Evolutionary conservation across 1,140 invertebrate genomes (phyloP).

Genomic region (Spodoptera frugiperda): DNA sequence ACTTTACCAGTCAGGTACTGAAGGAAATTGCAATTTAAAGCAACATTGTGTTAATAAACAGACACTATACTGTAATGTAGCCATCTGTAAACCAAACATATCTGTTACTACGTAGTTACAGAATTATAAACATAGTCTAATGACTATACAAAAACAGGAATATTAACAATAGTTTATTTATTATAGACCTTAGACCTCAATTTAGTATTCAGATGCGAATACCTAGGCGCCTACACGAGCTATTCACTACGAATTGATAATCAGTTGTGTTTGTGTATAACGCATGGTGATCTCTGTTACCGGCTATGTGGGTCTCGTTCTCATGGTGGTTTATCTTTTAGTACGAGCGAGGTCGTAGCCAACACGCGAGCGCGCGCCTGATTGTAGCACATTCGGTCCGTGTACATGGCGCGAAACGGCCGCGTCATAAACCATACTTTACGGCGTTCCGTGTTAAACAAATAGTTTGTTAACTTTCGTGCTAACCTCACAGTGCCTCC

Average conservation of each 20-base stretch:
- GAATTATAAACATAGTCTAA: no score
- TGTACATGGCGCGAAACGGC: slow-evolving; percentile 64
- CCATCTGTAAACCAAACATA: no score
- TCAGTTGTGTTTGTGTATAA: slow-evolving; percentile 23
- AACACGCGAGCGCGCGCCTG: slow-evolving; percentile 48
- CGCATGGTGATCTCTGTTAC: not conserved
- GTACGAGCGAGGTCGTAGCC: slow-evolving; percentile 51
- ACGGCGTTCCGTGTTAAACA: slow-evolving; percentile 54
- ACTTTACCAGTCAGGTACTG: no score
- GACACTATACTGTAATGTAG: no score
- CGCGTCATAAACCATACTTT: slow-evolving; percentile 56
- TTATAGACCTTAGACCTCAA: not conserved
- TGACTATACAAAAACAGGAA: no score
- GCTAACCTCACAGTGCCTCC: slow-evolving; percentile 51
- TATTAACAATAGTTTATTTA: no score
- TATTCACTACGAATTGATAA: slow-evolving; percentile 13
- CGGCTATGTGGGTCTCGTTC: slow-evolving; percentile 57
- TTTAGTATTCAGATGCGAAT: slow-evolving; percentile 3
- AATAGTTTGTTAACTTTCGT: slow-evolving; percentile 64
- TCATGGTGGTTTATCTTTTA: slow-evolving; percentile 66
- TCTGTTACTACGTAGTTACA: no score
- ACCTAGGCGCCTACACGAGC: not conserved
- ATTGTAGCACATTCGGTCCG: slow-evolving; percentile 66
- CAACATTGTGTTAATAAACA: no score
- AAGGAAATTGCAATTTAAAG: no score